Conservation (phyloP, 1,140 invertebrate genomes). For the Drosophila varians region DNA sequence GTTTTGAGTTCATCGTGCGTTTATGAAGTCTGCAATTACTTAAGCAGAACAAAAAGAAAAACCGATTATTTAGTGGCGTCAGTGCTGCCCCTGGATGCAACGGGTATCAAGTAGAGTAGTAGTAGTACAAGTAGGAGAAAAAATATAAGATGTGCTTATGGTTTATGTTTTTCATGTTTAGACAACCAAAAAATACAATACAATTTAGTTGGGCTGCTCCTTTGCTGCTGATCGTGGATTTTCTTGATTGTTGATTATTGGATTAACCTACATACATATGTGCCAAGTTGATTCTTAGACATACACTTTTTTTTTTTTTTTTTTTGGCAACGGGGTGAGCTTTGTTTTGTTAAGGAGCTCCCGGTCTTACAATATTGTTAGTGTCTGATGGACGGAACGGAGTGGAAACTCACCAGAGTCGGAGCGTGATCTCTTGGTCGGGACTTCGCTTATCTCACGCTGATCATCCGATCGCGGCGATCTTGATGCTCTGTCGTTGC, state of each 20-base stretch:
- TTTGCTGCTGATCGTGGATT: not conserved
- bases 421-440: slow-evolving; percentile 72
- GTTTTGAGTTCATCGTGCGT: slow-evolving; percentile 77
- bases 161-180: slow-evolving; percentile 30
- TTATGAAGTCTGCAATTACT: slow-evolving; percentile 83
- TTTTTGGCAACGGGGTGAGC: slow-evolving; percentile 16
- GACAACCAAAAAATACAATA: slow-evolving; percentile 39
- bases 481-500: slow-evolving; percentile 81
- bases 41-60: slow-evolving; percentile 83
- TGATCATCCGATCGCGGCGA: slow-evolving; percentile 80
- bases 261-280: slow-evolving; percentile 32
- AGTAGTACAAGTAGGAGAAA: slow-evolving; percentile 50
- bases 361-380: slow-evolving; percentile 43
- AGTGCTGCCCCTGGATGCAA: slow-evolving; percentile 77
- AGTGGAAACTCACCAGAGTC: slow-evolving; percentile 76
- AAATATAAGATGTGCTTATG: slow-evolving; percentile 64
- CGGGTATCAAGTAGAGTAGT: slow-evolving; percentile 60
- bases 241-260: slow-evolving; percentile 24
- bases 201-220: slow-evolving; percentile 23
- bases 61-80: slow-evolving; percentile 82
- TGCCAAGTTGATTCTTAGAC: slow-evolving; percentile 37
- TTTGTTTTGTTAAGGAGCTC: not conserved
- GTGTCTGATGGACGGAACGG: slow-evolving; percentile 14
- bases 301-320: slow-evolving; percentile 22
- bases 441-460: slow-evolving; percentile 68